phyloP scores from a whole-genome alignment of 2,888 invertebrate genomes.

The Coelopa pilipes region DNA sequence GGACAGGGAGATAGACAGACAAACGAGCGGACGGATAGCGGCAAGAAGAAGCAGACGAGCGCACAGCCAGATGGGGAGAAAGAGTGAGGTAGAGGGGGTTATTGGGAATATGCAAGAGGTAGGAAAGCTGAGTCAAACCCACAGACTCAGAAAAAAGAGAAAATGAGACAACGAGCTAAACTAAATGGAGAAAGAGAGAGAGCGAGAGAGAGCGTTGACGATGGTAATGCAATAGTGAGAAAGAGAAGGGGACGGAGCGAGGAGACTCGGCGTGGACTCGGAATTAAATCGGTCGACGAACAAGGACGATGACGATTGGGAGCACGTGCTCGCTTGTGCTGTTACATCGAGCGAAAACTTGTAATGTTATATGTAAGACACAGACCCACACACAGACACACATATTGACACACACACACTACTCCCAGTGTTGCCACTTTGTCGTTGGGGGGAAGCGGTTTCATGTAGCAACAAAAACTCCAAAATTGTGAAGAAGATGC shows the following conservation, averaged over 20 bases:
- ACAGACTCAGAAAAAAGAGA: neutral
- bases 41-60: neutral
- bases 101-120: too few species aligned
- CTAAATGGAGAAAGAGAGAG: too few species aligned
- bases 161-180: slow-evolving; percentile 5
- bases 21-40: too few species aligned
- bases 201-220: too few species aligned
- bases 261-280: too few species aligned
- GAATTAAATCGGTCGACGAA: too few species aligned
- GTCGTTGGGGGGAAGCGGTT: neutral
- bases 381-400: slow-evolving; percentile 7
- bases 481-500: slow-evolving; percentile 37
- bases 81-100: slow-evolving; percentile 19
- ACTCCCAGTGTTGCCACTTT: slow-evolving; percentile 4
- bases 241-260: too few species aligned
- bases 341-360: neutral
- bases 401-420: slow-evolving; percentile 11
- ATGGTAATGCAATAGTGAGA: too few species aligned
- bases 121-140: too few species aligned
- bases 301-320: slow-evolving; percentile 31
- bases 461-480: neutral
- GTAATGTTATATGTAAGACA: neutral
- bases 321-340: slow-evolving; percentile 25
- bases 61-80: slow-evolving; percentile 1
- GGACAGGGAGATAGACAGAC: too few species aligned